Evolutionary conservation across 2,113 vertebrate species (phyloP).

Genomic region (Rhabdomys dilectus): DNA sequence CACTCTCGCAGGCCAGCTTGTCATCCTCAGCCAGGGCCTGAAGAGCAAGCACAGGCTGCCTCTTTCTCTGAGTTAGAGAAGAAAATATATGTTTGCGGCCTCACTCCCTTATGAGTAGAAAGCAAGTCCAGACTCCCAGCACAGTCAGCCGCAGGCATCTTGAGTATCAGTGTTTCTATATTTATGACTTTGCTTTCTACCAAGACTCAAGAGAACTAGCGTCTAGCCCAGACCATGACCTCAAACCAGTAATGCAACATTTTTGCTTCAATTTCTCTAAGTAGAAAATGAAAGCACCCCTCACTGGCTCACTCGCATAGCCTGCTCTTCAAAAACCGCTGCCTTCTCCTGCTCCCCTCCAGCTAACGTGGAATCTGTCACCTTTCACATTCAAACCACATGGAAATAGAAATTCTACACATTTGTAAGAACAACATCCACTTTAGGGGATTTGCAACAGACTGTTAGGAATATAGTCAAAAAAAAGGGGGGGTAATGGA

Average conservation of each 20-base stretch:
- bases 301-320: background rate
- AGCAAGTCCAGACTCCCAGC: background rate
- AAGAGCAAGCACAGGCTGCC: background rate
- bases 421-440: background rate
- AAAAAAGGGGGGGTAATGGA: background rate
- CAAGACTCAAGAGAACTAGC: background rate
- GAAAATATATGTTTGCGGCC: background rate
- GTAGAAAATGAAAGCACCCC: background rate
- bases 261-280: background rate
- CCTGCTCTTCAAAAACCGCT: background rate
- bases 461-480: background rate
- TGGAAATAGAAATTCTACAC: background rate
- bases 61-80: conserved; percentile 27
- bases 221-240: background rate
- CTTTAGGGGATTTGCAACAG: background rate
- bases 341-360: background rate
- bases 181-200: background rate
- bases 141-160: background rate
- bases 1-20: background rate
- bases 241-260: background rate
- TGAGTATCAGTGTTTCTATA: background rate
- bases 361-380: background rate
- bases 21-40: background rate
- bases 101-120: background rate
- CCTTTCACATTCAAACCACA: background rate